Percentiles rank a stretch among this genome's conserved stretches.
phyloP scores from a whole-genome alignment of 2,888 invertebrate genomes.

The Drosophila prostipennis region DNA sequence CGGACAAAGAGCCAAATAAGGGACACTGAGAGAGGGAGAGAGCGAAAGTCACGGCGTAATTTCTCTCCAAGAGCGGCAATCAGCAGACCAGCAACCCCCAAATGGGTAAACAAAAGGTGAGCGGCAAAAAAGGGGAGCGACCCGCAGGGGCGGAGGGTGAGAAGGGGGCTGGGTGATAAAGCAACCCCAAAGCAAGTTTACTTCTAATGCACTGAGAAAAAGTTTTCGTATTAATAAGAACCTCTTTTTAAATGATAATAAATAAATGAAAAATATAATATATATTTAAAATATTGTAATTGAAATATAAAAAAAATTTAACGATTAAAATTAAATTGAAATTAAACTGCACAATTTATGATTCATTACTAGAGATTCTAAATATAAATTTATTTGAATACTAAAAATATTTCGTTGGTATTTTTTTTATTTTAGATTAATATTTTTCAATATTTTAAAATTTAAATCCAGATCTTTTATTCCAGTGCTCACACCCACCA shows the following conservation, averaged over 20 bases:
- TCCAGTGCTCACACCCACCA: slow-evolving; percentile 34
- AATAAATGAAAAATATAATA: too few relatives aligned
- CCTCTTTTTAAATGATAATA: too few relatives aligned
- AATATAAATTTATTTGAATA: too few relatives aligned
- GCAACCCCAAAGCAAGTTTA: slow-evolving; percentile 35
- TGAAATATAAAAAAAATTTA: too few relatives aligned
- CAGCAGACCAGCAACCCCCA: slow-evolving; percentile 64
- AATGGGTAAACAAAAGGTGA: slow-evolving; percentile 67
- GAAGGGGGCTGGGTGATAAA: slow-evolving; percentile 4
- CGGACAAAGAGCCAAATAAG: slow-evolving; percentile 46
- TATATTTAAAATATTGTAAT: too few relatives aligned
- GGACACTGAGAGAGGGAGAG: slow-evolving; percentile 9
- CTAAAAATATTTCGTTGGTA: too few relatives aligned
- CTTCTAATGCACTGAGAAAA: slow-evolving; percentile 2
- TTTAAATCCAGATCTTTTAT: background rate
- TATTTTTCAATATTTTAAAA: background rate
- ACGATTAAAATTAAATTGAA: too few relatives aligned
- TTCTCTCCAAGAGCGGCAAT: slow-evolving; percentile 45
- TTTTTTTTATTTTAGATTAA: too few relatives aligned
- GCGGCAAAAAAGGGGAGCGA: slow-evolving; percentile 17
- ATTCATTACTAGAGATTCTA: too few relatives aligned
- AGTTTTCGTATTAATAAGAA: too few relatives aligned
- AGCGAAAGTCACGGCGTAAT: slow-evolving; percentile 36
- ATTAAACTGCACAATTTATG: too few relatives aligned
- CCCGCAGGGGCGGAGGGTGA: slow-evolving; percentile 4